Base-by-base conservation (phyloP, 1,140 invertebrate genomes). In the Venustaconcha ellipsiformis region DNA sequence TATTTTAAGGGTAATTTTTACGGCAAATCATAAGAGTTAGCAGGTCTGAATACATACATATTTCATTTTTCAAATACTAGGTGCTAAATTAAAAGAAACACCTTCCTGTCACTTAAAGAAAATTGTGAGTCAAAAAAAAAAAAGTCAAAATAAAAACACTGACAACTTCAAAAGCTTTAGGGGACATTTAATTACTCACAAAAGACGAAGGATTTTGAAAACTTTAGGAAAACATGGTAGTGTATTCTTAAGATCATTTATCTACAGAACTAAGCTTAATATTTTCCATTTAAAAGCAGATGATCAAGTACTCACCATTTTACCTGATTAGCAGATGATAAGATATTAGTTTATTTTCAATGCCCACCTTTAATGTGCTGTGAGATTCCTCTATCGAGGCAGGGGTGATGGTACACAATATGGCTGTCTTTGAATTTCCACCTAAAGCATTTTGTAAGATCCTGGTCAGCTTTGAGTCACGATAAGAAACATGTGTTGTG, bases 371-470 rank as follows among this genome's bases (percentile, higher is more conserved):
- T 13, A 94, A 86, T 4, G 93, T 93, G 67, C 92, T 93, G 37
- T 93, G 82, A 0, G 93, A 93, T 84, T 93, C 92, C 74, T 93
- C 92, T 17, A 92, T 85, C 76, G 93, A 91, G 6, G 93, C 92
- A 12, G 93, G 93, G 67, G 92, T 93, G 23, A 94, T 91, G 18
- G 92, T 86, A 78, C 87, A 87, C 65, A 93, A 91, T 88, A 94
- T 93, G 59, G 92, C 90, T 0, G 93, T 94, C 81, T 93, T 93
- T 64, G 92, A 92, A 82, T 94, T 94, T 13, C 93, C 93, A 73
- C 92, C 92, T 2, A 94, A 83, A 13, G 92, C 92, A 88, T 93
- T 93, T 87, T 92, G 92, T 15, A 94, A 83, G 57, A 93, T 87
- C 71, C 92, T 89, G 8, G 93, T 93, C 67, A 94, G 83, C 62